Evolutionary conservation across 2,888 invertebrate species (phyloP), one percentile per base, ranked within the genome.

Genomic region (Lepeophtheirus nordmannii): DNA sequence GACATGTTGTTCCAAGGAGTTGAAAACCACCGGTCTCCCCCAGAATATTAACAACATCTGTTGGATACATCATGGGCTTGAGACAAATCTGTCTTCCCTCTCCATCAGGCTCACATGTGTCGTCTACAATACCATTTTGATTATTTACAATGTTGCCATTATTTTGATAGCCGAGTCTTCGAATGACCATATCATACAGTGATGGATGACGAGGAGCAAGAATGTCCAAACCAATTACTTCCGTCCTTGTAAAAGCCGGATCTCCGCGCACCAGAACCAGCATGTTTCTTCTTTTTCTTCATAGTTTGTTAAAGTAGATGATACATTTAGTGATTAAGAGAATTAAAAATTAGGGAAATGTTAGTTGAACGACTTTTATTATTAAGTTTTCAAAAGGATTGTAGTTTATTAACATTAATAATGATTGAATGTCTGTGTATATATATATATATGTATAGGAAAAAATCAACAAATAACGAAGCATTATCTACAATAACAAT

Each of bases 141-240:
- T 38, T 56, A 53, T 53, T 53, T 10, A 63, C 53, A 12, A 56
- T 37, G 53, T 63, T 63, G 10, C 46, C 22, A 63, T 63, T 63
- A 12, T 46, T 38, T 20, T 53, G 20, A 60, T 40, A 66, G 41
- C 66, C 66, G 17, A 66, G 38, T 10, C 66, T 17, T n/a, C 23
- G 37, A 17, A 66, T 39, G 17, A 66, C 46, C 22, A 23, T 30
- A n/a, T 40, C 46, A 30, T 58, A 66, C 1, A 66, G 41, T 17
- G 59, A 46, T 20, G 66, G 66, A n/a, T 66, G 66, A 22, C 66
- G 58, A 22, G 66, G 58, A 10, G 60, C 66, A 59, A 66, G 53
- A 38, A 66, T 66, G 46, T 66, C 66, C 60, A 66, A 17, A 22
- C 66, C 66, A 20, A 66, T 60, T 14, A 66, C 63, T 37, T 63